Percentiles rank a stretch among this genome's conserved stretches.
These are phyloP conservation scores for Misgurnus mizolepis DNA, from an alignment of 2,113 vertebrate species.

Conservation along the genomic window DNA sequence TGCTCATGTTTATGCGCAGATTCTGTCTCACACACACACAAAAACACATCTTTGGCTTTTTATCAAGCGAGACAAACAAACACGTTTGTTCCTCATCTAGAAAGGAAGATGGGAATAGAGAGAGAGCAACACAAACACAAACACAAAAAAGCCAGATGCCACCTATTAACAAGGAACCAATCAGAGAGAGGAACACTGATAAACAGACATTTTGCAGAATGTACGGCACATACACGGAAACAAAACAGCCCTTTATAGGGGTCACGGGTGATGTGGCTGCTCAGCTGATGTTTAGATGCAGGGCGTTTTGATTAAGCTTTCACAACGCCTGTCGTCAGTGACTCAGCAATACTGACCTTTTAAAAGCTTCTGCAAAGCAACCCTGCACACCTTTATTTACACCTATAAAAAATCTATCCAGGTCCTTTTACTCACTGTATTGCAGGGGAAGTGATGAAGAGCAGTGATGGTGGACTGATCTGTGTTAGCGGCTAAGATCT, in stretches of 20 bases:
- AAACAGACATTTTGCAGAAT: conserved; percentile 14
- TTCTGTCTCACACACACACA: conserved; percentile 59
- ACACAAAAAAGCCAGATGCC: conserved; percentile 3
- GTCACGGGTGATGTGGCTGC: conserved; percentile 13
- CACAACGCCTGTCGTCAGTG: conserved; percentile 4
- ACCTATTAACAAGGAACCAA: conserved; percentile 4
- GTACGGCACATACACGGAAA: background rate
- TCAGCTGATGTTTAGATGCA: conserved; percentile 19
- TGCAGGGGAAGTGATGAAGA: background rate
- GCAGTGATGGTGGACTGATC: background rate
- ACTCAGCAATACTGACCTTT: conserved; percentile 33
- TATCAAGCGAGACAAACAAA: conserved; percentile 30
- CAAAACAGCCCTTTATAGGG: conserved; percentile 3
- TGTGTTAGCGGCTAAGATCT: conserved; percentile 34
- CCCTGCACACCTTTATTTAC: conserved; percentile 10
- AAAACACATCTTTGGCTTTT: conserved; percentile 8
- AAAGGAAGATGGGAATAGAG: background rate
- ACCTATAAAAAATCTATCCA: background rate
- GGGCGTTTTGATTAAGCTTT: background rate
- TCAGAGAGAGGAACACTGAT: background rate
- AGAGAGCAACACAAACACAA: conserved; percentile 17
- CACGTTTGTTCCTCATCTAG: conserved; percentile 20
- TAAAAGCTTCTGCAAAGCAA: conserved; percentile 14
- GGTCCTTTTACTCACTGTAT: background rate
- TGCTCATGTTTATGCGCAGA: conserved; percentile 1